Conservation (phyloP, 2,113 vertebrate genomes). For the Nettapus auritus region DNA sequence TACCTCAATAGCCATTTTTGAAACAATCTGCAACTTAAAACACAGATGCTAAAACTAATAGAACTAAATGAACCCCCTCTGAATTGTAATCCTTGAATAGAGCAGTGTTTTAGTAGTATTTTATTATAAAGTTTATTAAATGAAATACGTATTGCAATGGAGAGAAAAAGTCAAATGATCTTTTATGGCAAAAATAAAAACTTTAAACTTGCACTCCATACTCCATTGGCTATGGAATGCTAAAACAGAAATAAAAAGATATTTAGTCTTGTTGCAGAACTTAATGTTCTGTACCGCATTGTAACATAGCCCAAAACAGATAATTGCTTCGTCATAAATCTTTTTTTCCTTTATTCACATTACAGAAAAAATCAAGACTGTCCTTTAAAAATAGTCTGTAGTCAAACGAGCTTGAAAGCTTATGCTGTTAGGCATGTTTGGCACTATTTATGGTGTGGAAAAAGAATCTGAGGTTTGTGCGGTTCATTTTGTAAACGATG, state of each 20-base stretch:
- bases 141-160: not conserved
- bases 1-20: constrained; percentile 19
- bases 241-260: constrained; percentile 4
- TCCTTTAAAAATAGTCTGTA: not conserved
- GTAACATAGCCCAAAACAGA: not conserved
- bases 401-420: not conserved
- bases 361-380: not conserved
- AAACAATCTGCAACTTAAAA: constrained; percentile 11
- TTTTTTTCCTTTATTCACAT: not conserved
- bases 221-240: not conserved
- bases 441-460: not conserved
- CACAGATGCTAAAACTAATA: constrained; percentile 40
- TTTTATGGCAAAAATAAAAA: constrained; percentile 16
- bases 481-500: not conserved
- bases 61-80: constrained; percentile 22
- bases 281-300: constrained; percentile 14
- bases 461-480: not conserved
- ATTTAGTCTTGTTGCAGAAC: not conserved
- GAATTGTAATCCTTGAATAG: constrained; percentile 17
- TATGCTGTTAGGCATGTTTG: not conserved
- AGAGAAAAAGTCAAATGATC: not conserved
- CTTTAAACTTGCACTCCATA: not conserved
- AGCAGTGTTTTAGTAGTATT: not conserved
- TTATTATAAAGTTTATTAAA: constrained; percentile 38
- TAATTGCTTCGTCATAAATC: not conserved